Evolutionary conservation across 2,797 vertebrate genomes (phyloP).

Genomic region (Clarias fuscus): DNA sequence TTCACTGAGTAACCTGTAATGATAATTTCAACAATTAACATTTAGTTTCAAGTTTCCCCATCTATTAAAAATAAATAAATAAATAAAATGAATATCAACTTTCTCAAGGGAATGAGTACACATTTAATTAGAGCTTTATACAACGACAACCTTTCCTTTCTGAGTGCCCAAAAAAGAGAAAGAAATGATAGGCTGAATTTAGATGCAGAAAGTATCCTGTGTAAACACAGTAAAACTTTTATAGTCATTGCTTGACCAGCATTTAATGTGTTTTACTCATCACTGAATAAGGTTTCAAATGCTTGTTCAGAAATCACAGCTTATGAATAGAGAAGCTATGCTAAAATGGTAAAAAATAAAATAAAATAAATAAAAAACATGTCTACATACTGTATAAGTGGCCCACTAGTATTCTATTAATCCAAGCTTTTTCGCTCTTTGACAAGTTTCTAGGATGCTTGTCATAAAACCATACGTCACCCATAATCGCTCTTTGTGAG

Average conservation of each 20-base stretch:
- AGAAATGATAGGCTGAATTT: constrained; percentile 29
- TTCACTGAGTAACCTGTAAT: constrained; percentile 51
- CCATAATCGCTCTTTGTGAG: constrained; percentile 25
- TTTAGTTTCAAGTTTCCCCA: constrained; percentile 53
- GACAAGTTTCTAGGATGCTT: constrained; percentile 29
- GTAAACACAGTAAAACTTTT: not conserved
- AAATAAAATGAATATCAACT: constrained; percentile 38
- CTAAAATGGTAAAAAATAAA: not conserved
- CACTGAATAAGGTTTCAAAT: constrained; percentile 15
- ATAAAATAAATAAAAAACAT: not conserved
- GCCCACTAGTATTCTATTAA: not conserved
- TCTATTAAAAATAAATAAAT: constrained; percentile 48
- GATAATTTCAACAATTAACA: constrained; percentile 55
- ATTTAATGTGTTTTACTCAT: constrained; percentile 2
- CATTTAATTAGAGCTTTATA: constrained; percentile 57
- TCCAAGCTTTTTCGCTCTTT: constrained; percentile 4
- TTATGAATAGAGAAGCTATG: constrained; percentile 11
- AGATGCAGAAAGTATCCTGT: constrained; percentile 25
- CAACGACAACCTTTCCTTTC: constrained; percentile 41
- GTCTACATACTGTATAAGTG: not conserved
- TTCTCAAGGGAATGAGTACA: constrained; percentile 53
- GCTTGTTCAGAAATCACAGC: constrained; percentile 1
- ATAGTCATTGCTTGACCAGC: not conserved
- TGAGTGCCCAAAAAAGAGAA: constrained; percentile 29
- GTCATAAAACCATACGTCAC: constrained; percentile 28